Evolutionary conservation across 1,140 invertebrate genomes (phyloP), one percentile per base, ranked within the genome.

Genomic region (Cotesia chilonis): DNA sequence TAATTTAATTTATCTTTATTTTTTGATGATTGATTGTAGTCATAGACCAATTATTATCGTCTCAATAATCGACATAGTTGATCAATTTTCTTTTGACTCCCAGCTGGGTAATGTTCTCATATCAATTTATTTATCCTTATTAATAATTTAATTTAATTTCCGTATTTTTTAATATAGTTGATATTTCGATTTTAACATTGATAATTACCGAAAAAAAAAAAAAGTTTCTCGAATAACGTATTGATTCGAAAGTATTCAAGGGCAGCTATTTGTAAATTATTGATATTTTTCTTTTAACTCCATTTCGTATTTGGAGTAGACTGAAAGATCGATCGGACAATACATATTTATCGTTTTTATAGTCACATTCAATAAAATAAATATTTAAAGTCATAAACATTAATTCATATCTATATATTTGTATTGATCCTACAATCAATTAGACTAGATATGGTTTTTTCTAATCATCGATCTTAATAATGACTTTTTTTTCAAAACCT

Each of bases 201-300:
- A 28, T 54, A 28, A 51, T 28, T 28, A 17, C 36, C n/a, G 14
- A n/a, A 63, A 70, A 70, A 61, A 20, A 52, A 70, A 51, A 52
- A 70, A 51, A 9, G 20, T 68, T 67, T 68, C 20, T 67, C 41
- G 59, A 63, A 28, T 73, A 54, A 59, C 59, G 28, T 51, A 71
- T 69, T 61, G 54, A 54, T 66, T 65, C 69, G 64, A 71, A 66
- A 63, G 52, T 73, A 61, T 73, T 68, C 65, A 47, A 68, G 69
- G 74, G 72, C 74, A 73, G 71, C 74, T 73, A 75, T 51, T 47
- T 71, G 59, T 71, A 60, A 67, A 73, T 73, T 75, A 71, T 71
- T 66, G 5, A 47, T 71, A 61, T 70, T 69, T 28, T 52, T 59
- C 57, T 14, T 54, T 17, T 60, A 41, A 65, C 71, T 72, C 70